Evolutionary conservation across 64 coral and sea anemone genomes (phyloP).

Genomic region (Hydrozoanthus tunicans): DNA sequence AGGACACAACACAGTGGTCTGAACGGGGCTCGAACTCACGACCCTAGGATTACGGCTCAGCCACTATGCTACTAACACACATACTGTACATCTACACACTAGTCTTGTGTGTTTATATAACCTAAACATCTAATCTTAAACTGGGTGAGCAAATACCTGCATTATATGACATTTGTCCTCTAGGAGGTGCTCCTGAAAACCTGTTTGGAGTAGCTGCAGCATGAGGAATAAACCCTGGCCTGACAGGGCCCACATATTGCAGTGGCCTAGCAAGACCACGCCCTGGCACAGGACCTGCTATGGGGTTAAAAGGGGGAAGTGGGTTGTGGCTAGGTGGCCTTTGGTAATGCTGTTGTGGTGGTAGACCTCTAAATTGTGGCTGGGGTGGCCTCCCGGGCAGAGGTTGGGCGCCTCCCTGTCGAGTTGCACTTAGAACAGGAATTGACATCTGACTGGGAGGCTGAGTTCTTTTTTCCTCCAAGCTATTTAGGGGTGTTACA

Average conservation of each 20-base stretch:
- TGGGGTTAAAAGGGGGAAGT: not conserved
- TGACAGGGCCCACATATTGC: constrained; percentile 37
- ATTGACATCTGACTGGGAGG: constrained; percentile 33
- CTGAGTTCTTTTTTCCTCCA: not conserved
- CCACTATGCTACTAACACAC: too few relatives aligned
- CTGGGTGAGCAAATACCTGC: not conserved
- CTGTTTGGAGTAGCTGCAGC: not conserved
- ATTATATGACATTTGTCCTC: constrained; percentile 9
- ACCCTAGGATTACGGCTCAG: too few relatives aligned
- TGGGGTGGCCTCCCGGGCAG: not conserved
- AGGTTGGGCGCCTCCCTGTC: not conserved
- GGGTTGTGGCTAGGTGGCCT: not conserved
- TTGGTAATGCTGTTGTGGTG: constrained; percentile 40
- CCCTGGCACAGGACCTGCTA: not conserved
- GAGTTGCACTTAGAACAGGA: constrained; percentile 9
- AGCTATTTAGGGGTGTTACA: not conserved
- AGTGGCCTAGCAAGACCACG: constrained; percentile 5
- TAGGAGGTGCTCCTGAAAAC: constrained; percentile 11
- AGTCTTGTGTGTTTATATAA: not conserved
- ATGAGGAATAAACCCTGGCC: constrained; percentile 47
- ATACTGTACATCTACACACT: too few relatives aligned
- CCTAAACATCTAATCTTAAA: not conserved
- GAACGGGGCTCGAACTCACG: too few relatives aligned
- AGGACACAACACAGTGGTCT: too few relatives aligned
- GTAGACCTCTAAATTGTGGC: not conserved